Percentiles rank a stretch among this genome's conserved stretches.
These are phyloP conservation scores for Teinopalpus imperialis DNA, from an alignment of 2,888 invertebrate species.

Conservation along the genomic window DNA sequence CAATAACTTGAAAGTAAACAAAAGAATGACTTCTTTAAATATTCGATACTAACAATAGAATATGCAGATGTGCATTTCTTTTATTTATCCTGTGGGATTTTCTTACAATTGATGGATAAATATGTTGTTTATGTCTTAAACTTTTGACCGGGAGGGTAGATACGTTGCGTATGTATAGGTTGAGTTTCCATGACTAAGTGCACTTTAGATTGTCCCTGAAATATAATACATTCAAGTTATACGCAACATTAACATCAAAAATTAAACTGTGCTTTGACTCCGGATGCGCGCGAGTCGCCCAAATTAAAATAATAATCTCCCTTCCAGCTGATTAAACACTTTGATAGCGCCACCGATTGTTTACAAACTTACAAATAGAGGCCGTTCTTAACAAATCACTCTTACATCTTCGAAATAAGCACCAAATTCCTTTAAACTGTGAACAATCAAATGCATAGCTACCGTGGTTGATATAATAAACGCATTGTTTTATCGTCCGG, in stretches of 20 bases:
- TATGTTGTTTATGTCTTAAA: too few relatives aligned
- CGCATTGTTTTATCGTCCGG: slow-evolving; percentile 34
- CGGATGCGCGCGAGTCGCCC: slow-evolving; percentile 39
- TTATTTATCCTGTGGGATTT: too few relatives aligned
- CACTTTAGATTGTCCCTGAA: neutral
- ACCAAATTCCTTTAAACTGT: slow-evolving; percentile 20
- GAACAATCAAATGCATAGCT: slow-evolving; percentile 20
- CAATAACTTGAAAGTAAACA: too few relatives aligned
- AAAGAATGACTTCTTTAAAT: too few relatives aligned
- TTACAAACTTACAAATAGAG: slow-evolving; percentile 10
- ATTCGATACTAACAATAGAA: too few relatives aligned
- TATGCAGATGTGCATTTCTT: too few relatives aligned
- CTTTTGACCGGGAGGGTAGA: too few relatives aligned
- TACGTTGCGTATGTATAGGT: too few relatives aligned
- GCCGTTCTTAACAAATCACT: slow-evolving; percentile 2
- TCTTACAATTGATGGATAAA: too few relatives aligned
- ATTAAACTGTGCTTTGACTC: slow-evolving; percentile 32
- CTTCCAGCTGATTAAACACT: slow-evolving; percentile 62
- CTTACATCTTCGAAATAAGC: neutral
- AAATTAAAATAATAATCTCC: slow-evolving; percentile 49
- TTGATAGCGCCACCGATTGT: slow-evolving; percentile 37
- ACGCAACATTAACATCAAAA: slow-evolving; percentile 25
- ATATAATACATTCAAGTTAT: slow-evolving; percentile 11
- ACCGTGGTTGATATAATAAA: slow-evolving; percentile 23
- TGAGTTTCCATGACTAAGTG: neutral